A percentile compares a stretch with the other conserved stretches of the same genome.
Evolutionary conservation across 2,113 vertebrate species (phyloP).

Genomic region (Egretta garzetta): DNA sequence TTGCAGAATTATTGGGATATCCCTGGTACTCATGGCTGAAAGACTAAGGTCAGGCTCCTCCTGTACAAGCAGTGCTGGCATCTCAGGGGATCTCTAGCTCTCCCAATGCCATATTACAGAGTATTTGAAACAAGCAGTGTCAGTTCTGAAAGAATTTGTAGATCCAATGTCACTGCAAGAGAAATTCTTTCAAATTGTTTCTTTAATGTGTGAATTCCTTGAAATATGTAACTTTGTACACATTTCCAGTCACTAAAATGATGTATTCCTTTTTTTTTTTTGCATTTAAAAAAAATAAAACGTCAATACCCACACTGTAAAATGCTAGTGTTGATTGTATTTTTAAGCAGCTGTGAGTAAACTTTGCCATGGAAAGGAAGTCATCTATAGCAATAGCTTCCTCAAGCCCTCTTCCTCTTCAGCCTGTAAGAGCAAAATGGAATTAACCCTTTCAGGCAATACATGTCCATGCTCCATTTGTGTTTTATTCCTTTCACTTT

Average conservation of each 20-base stretch:
- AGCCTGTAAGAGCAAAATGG: background rate
- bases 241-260: constrained; percentile 10
- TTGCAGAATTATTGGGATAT: background rate
- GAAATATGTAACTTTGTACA: background rate
- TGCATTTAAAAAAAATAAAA: constrained; percentile 28
- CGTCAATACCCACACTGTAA: background rate
- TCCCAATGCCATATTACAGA: background rate
- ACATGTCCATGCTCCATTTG: background rate
- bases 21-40: background rate
- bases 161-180: background rate
- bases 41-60: background rate
- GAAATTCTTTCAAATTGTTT: constrained; percentile 4
- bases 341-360: background rate
- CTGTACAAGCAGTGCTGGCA: background rate
- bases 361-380: background rate
- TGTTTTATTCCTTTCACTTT: background rate
- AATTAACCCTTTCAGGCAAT: background rate
- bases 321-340: background rate
- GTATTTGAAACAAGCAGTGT: background rate
- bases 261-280: background rate
- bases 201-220: background rate
- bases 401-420: background rate
- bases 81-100: constrained; percentile 29
- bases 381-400: background rate
- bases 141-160: background rate